These are phyloP conservation scores for Ochropleura plecta DNA, from an alignment of 2,888 invertebrate species.

Conservation along the genomic window DNA sequence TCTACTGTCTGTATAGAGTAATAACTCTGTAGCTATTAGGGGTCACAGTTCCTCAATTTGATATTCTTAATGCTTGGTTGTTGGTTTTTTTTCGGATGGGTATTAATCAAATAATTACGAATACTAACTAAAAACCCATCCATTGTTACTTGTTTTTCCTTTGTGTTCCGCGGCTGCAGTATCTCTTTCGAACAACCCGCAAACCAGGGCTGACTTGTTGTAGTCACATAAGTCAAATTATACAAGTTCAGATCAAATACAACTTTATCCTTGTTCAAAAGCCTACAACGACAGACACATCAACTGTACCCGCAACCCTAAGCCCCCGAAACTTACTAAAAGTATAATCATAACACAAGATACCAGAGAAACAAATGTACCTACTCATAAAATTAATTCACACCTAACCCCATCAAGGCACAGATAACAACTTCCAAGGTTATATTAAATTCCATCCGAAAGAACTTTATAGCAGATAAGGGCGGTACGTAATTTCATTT, in stretches of 20 bases:
- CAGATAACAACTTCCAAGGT: slow-evolving; percentile 81
- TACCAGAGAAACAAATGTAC: slow-evolving; percentile 37
- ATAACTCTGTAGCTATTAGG: too few relatives aligned
- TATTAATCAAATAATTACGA: too few relatives aligned
- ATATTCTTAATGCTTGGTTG: too few relatives aligned
- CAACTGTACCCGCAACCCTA: neutral
- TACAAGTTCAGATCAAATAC: neutral
- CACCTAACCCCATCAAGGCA: slow-evolving; percentile 75
- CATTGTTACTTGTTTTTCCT: too few relatives aligned
- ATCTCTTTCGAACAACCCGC: too few relatives aligned
- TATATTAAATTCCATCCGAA: slow-evolving; percentile 82
- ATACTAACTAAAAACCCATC: too few relatives aligned
- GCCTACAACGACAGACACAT: neutral
- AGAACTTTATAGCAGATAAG: slow-evolving; percentile 81
- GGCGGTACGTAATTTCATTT: slow-evolving; percentile 82
- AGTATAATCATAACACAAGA: slow-evolving; percentile 45
- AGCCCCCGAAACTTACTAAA: slow-evolving; percentile 21
- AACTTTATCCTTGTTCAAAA: neutral
- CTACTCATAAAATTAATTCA: slow-evolving; percentile 76
- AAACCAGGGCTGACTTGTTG: too few relatives aligned
- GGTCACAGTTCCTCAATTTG: too few relatives aligned
- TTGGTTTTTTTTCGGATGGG: too few relatives aligned
- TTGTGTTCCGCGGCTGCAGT: too few relatives aligned
- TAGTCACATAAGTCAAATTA: neutral
- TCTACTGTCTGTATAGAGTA: too few relatives aligned